These are phyloP conservation scores for Lichenostomus cassidix DNA, from an alignment of 2,113 vertebrate species.

Conservation along the genomic window DNA sequence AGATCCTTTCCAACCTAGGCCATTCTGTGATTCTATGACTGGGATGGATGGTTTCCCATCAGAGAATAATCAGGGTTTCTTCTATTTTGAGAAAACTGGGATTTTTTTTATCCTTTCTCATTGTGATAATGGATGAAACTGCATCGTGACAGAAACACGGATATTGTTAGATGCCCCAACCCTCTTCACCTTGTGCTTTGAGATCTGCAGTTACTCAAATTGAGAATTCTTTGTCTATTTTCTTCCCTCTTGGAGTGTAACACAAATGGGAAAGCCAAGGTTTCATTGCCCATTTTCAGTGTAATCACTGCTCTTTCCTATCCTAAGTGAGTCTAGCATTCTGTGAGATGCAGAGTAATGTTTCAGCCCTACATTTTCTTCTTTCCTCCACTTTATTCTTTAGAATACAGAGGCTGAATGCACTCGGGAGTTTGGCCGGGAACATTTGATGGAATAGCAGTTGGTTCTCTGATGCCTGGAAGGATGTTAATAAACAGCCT, in stretches of 20 bases:
- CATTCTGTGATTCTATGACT: neutral
- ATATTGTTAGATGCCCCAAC: neutral
- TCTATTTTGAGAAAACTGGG: neutral
- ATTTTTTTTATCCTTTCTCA: neutral
- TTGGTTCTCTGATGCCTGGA: neutral
- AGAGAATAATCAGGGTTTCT: neutral
- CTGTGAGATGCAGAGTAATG: neutral
- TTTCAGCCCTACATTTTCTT: neutral
- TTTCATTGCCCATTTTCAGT: neutral
- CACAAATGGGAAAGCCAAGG: neutral
- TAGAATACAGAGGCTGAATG: neutral
- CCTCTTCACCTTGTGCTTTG: neutral
- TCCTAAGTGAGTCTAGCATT: neutral
- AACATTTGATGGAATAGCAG: neutral
- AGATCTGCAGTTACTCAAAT: neutral
- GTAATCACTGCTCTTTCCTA: neutral
- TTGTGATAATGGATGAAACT: neutral
- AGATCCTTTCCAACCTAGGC: neutral
- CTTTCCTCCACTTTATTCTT: too few relatives aligned
- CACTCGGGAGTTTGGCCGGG: neutral
- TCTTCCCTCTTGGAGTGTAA: neutral
- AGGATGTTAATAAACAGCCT: neutral
- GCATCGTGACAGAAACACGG: accelerated
- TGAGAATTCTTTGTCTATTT: neutral
- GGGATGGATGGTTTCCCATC: neutral